These are phyloP conservation scores for Leptopilina clavipes DNA, from an alignment of 1,140 invertebrate genomes.

Conservation along the genomic window DNA sequence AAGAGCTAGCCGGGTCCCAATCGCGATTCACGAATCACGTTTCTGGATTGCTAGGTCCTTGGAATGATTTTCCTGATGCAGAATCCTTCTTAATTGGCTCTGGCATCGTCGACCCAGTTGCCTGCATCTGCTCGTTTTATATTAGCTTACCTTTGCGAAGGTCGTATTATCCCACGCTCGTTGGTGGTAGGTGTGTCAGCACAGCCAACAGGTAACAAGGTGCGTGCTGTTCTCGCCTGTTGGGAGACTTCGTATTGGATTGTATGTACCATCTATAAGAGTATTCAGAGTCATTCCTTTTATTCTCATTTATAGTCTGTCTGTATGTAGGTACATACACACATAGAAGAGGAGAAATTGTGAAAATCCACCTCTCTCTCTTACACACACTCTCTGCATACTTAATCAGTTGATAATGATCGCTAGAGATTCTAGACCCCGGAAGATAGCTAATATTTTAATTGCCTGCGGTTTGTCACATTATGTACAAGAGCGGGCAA, in stretches of 20 bases:
- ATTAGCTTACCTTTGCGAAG: conserved; percentile 58
- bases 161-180: conserved; percentile 65
- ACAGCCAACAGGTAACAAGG: conserved; percentile 35
- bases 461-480: conserved; percentile 13
- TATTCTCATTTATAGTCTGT: not conserved
- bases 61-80: conserved; percentile 56
- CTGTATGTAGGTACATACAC: not conserved
- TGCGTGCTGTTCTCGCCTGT: conserved; percentile 37
- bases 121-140: conserved; percentile 57
- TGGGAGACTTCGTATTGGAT: conserved; percentile 72
- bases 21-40: conserved; percentile 59
- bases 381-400: not conserved
- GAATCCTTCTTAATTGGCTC: conserved; percentile 61
- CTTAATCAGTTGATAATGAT: conserved; percentile 13
- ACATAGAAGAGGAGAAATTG: conserved; percentile 13
- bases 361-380: conserved; percentile 8
- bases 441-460: conserved; percentile 17
- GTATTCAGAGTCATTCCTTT: conserved; percentile 25
- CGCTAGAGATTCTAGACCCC: not conserved
- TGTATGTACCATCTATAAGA: not conserved
- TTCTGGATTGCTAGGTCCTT: conserved; percentile 50
- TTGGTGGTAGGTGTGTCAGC: conserved; percentile 49
- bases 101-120: conserved; percentile 60
- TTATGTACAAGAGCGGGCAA: not conserved
- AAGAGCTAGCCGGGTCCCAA: conserved; percentile 46